These are phyloP conservation scores for Callinectes sapidus DNA, from an alignment of 2,888 invertebrate species.

Conservation along the genomic window DNA sequence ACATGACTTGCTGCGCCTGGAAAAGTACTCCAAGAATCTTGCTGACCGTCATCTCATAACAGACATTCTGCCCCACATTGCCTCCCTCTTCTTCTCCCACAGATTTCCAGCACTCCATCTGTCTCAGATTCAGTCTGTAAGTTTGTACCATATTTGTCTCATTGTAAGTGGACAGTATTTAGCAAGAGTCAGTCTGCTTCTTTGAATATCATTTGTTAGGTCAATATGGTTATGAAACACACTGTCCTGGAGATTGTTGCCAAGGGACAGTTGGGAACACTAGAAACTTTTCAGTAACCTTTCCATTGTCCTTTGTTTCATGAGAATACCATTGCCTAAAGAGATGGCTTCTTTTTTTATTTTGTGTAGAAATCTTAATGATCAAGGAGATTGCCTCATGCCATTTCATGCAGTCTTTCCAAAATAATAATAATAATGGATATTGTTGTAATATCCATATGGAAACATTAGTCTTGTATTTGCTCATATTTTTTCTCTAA, in stretches of 20 bases:
- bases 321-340: no score
- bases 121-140: conserved; percentile 69
- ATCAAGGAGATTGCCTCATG: no score
- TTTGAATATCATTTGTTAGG: not conserved
- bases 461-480: no score
- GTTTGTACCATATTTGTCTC: not conserved
- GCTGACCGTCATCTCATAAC: conserved; percentile 94
- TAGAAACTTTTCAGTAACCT: no score
- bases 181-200: not conserved
- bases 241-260: not conserved
- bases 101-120: conserved; percentile 61
- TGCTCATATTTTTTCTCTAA: no score
- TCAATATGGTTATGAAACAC: not conserved
- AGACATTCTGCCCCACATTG: conserved; percentile 88
- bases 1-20: conserved; percentile 91
- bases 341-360: no score
- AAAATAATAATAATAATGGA: no score
- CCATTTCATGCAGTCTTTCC: no score
- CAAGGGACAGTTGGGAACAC: no score
- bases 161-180: not conserved
- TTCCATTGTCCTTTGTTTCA: no score
- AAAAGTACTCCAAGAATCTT: conserved; percentile 92
- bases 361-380: no score
- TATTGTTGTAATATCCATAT: no score
- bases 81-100: conserved; percentile 84